phyloP scores from a whole-genome alignment of 2,888 invertebrate species.

The Clistopyga incitator region DNA sequence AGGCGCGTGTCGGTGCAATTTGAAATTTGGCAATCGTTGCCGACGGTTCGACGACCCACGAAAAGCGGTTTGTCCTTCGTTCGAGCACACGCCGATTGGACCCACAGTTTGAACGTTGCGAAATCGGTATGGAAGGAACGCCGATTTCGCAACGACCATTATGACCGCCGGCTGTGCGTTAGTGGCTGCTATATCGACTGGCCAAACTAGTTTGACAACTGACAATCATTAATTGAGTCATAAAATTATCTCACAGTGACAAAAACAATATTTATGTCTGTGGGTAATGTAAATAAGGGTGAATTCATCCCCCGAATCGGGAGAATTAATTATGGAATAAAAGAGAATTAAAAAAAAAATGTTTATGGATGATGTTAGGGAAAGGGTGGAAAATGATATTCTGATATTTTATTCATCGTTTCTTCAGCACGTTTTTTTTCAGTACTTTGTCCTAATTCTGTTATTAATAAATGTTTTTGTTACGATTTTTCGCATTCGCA shows the following conservation, averaged over 20 bases:
- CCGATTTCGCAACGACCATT: conserved; percentile 64
- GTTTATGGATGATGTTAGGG: too few species aligned
- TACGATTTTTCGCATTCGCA: too few species aligned
- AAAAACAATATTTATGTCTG: neutral
- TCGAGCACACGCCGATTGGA: conserved; percentile 20
- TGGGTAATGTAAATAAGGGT: neutral
- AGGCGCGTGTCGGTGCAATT: conserved; percentile 54
- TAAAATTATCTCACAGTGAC: conserved; percentile 26
- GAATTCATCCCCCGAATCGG: neutral
- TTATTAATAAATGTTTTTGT: too few species aligned
- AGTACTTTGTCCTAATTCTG: too few species aligned
- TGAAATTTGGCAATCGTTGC: conserved; percentile 62
- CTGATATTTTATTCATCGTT: too few species aligned
- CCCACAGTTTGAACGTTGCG: conserved; percentile 52
- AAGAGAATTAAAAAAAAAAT: too few species aligned
- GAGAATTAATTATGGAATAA: too few species aligned
- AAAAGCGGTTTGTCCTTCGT: conserved; percentile 62
- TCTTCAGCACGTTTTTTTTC: too few species aligned
- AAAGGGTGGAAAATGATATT: too few species aligned
- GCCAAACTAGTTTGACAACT: conserved; percentile 64
- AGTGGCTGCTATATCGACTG: conserved; percentile 27
- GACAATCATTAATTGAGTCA: conserved; percentile 62
- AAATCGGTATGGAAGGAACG: conserved; percentile 53
- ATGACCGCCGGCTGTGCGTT: conserved; percentile 41
- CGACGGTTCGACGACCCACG: conserved; percentile 66